Conservation (phyloP, 2,888 invertebrate species). For the Dynastes tityus region DNA sequence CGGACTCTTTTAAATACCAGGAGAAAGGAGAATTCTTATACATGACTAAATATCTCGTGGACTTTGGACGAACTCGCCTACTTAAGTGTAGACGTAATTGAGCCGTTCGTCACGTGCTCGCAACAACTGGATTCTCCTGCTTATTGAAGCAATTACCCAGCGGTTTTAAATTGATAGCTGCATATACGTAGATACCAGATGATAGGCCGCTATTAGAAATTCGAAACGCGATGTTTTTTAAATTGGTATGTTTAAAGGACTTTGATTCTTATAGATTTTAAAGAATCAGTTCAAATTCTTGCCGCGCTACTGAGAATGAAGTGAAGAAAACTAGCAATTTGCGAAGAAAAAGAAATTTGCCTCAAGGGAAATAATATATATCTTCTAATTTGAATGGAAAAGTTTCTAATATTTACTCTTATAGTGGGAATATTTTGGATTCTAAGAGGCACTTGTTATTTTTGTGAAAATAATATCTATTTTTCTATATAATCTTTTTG, state of each 20-base stretch:
- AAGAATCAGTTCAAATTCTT: no score
- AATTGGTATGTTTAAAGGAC: background rate
- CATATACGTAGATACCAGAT: background rate
- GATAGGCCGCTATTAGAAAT: background rate
- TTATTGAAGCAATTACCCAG: background rate
- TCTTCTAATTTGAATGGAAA: no score
- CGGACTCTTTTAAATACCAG: constrained; percentile 4
- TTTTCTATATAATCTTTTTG: no score
- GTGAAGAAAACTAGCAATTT: no score
- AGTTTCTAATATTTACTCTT: no score
- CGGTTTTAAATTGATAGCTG: constrained; percentile 18
- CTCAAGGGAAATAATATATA: no score
- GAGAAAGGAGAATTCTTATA: constrained; percentile 54
- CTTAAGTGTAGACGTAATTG: constrained; percentile 53
- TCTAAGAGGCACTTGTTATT: no score
- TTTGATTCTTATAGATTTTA: background rate
- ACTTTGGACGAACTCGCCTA: constrained; percentile 56
- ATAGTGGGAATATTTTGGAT: no score
- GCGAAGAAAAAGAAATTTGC: no score
- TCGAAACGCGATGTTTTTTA: background rate
- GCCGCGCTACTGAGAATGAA: no score
- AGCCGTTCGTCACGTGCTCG: constrained; percentile 48
- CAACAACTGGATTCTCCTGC: constrained; percentile 48
- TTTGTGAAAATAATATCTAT: no score
- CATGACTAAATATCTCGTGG: constrained; percentile 54